phyloP scores from a whole-genome alignment of 2,888 invertebrate genomes.

The Drosophila atripex region DNA sequence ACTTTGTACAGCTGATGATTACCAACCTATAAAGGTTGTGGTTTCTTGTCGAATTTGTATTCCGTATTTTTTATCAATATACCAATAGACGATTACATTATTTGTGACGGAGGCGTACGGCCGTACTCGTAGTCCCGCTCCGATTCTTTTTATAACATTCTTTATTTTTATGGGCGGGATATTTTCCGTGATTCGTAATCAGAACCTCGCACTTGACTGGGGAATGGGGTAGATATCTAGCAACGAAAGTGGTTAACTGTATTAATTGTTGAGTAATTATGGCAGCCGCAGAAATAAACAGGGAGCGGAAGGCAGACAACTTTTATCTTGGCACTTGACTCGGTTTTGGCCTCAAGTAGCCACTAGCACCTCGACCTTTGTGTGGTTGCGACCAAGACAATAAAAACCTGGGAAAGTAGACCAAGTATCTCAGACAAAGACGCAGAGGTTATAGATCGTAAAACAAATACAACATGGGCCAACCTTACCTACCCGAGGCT shows the following conservation, averaged over 20 bases:
- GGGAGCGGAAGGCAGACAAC: slow-evolving; percentile 3
- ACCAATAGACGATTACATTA: slow-evolving; percentile 31
- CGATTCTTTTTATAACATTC: slow-evolving; percentile 20
- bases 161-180: slow-evolving; percentile 20
- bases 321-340: slow-evolving; percentile 34
- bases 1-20: slow-evolving; percentile 17
- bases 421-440: slow-evolving; percentile 35
- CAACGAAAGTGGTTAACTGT: slow-evolving; percentile 46
- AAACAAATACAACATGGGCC: slow-evolving; percentile 18
- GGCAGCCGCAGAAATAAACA: slow-evolving; percentile 17
- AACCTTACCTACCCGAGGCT: slow-evolving; percentile 17
- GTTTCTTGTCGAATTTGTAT: slow-evolving; percentile 4
- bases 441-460: slow-evolving; percentile 32
- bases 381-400: slow-evolving; percentile 20
- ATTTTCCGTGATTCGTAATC: slow-evolving; percentile 38
- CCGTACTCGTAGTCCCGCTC: slow-evolving; percentile 1
- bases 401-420: slow-evolving; percentile 25
- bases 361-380: slow-evolving; percentile 39
- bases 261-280: slow-evolving; percentile 68
- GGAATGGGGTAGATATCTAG: slow-evolving; percentile 44
- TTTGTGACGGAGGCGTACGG: slow-evolving; percentile 22
- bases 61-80: slow-evolving; percentile 29
- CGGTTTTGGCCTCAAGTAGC: slow-evolving; percentile 18
- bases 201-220: slow-evolving; percentile 39
- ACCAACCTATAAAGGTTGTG: slow-evolving; percentile 20